These are phyloP conservation scores for Petaurus breviceps DNA, from an alignment of 2,113 vertebrate species.

Conservation along the genomic window DNA sequence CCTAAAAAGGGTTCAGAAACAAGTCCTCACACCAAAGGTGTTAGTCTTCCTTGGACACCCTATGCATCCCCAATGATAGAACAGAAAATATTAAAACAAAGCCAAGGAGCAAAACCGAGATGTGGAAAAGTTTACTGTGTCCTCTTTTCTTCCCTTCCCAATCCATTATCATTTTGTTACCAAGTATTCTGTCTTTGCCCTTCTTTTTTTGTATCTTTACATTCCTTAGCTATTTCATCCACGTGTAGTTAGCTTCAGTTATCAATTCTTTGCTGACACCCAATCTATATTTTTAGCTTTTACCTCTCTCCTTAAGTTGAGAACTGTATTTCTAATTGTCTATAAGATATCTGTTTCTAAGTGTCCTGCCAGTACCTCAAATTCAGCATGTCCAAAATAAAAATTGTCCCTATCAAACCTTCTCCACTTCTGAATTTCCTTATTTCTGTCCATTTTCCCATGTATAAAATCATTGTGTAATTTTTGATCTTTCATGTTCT, in stretches of 20 bases:
- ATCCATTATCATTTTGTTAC: background rate
- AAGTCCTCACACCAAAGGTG: background rate
- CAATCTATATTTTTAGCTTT: background rate
- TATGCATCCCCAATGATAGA: background rate
- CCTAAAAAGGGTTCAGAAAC: background rate
- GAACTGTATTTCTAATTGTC: background rate
- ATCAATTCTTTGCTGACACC: background rate
- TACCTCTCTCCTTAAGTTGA: background rate
- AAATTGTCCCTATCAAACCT: background rate
- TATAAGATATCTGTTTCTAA: background rate
- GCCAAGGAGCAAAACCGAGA: background rate
- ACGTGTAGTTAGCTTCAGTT: background rate
- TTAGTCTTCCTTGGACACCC: background rate
- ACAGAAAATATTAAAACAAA: background rate
- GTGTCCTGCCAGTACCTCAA: background rate
- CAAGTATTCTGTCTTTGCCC: background rate
- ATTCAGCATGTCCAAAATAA: background rate
- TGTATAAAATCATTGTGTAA: background rate
- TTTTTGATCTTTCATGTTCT: background rate
- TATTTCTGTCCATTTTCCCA: background rate
- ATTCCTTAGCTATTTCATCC: background rate
- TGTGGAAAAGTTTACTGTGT: background rate
- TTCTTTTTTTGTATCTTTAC: background rate
- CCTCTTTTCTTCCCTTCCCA: background rate
- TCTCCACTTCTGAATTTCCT: background rate